Evolutionary conservation across 2,797 vertebrate species (phyloP).

Genomic region (Gymnoscopelus microlampas): DNA sequence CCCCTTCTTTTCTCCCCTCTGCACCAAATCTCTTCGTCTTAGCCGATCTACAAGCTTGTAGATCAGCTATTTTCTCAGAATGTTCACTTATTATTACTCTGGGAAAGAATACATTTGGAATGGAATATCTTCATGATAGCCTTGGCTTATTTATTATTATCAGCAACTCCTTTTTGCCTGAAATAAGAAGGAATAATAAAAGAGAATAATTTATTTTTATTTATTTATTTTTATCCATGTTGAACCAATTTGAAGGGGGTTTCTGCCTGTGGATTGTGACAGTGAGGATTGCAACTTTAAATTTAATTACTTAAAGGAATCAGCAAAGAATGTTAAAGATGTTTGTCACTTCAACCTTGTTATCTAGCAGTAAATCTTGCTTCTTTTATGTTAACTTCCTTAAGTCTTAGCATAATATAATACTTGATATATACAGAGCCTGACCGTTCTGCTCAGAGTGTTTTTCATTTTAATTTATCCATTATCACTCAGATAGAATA

Average conservation of each 20-base stretch:
- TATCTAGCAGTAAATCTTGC: not conserved
- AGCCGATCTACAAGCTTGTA: no score
- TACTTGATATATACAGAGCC: not conserved
- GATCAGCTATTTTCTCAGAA: no score
- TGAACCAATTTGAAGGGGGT: no score
- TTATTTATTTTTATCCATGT: not conserved
- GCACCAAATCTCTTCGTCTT: no score
- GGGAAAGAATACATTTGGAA: not conserved
- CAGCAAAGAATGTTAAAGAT: not conserved
- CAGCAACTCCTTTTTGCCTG: not conserved
- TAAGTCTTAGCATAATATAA: not conserved
- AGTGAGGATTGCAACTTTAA: not conserved
- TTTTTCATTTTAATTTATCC: conserved; percentile 29
- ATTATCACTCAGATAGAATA: conserved; percentile 16
- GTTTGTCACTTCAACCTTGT: not conserved
- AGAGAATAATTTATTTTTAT: not conserved
- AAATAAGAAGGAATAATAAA: not conserved
- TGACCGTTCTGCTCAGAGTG: not conserved
- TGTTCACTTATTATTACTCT: conserved; percentile 2
- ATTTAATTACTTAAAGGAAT: not conserved
- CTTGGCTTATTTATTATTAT: not conserved
- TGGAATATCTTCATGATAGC: not conserved
- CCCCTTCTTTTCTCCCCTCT: no score
- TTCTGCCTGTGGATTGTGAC: no score
- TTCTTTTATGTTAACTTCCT: not conserved